phyloP scores from a whole-genome alignment of 1,140 invertebrate species.

The Radopholus similis region DNA sequence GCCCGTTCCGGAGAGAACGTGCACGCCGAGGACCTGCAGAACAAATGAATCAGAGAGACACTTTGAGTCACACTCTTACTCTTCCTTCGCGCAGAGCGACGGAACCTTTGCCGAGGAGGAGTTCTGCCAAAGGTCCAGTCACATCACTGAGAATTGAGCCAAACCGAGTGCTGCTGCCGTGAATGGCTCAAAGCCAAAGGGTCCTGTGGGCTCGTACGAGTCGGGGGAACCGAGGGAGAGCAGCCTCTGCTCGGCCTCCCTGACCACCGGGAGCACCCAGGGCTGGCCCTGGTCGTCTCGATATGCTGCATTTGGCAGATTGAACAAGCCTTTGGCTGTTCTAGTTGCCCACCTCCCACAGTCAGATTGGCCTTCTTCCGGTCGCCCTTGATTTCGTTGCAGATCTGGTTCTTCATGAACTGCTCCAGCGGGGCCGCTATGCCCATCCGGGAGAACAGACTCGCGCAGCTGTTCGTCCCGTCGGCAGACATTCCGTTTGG shows the following conservation, averaged over 20 bases:
- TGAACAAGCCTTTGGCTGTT: too few species aligned
- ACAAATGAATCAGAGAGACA: background rate
- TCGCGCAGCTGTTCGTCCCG: too few species aligned
- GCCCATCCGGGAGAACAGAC: too few species aligned
- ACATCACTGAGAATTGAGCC: background rate
- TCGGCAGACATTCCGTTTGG: too few species aligned
- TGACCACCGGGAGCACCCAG: slow-evolving; percentile 92
- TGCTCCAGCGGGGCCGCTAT: too few species aligned
- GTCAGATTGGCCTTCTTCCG: too few species aligned
- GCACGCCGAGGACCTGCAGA: slow-evolving; percentile 64
- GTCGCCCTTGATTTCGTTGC: too few species aligned
- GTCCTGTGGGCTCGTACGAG: background rate
- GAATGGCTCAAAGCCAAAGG: background rate
- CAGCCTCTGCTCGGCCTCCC: slow-evolving; percentile 68
- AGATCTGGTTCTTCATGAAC: too few species aligned
- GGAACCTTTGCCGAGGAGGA: background rate
- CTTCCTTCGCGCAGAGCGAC: background rate
- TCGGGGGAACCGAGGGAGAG: background rate
- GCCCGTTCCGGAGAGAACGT: slow-evolving; percentile 89
- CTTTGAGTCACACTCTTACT: background rate
- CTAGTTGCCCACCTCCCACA: too few species aligned
- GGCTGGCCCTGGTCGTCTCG: slow-evolving; percentile 85
- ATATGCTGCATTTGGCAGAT: slow-evolving; percentile 72
- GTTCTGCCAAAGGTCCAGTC: too few species aligned
- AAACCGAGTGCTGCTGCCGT: background rate